phyloP scores from a whole-genome alignment of 2,797 vertebrate species.

The Sebastes oblongus region DNA sequence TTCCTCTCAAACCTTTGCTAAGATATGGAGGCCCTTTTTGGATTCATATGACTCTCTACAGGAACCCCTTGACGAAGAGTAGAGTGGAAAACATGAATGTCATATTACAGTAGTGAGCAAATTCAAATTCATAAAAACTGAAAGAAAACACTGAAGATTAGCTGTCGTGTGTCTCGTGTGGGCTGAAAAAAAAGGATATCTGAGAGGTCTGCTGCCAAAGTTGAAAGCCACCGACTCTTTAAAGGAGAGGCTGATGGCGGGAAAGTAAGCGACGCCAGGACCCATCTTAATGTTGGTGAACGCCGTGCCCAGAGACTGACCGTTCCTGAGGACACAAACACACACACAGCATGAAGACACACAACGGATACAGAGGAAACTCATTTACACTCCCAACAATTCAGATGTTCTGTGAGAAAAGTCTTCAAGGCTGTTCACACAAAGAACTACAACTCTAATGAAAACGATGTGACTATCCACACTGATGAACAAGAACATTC shows the following conservation, averaged over 20 bases:
- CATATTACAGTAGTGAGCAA: too few species aligned
- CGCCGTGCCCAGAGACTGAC: constrained; percentile 91
- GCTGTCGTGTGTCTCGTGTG: neutral
- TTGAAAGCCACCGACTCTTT: constrained; percentile 99
- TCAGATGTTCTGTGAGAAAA: neutral
- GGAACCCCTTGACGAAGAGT: too few species aligned
- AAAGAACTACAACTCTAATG: too few species aligned
- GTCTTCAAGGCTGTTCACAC: neutral
- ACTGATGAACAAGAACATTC: too few species aligned
- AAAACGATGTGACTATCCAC: too few species aligned
- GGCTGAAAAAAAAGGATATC: constrained; percentile 88
- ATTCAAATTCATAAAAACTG: too few species aligned
- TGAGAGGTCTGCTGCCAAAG: constrained; percentile 94
- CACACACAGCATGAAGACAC: neutral
- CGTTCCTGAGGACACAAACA: constrained; percentile 83
- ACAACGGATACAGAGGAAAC: neutral
- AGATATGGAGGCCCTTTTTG: too few species aligned
- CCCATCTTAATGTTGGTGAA: constrained; percentile 93
- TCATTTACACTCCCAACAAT: neutral
- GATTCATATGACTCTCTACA: too few species aligned
- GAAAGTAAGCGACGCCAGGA: constrained; percentile 94
- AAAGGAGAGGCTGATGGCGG: constrained; percentile 97
- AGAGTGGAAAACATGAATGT: too few species aligned
- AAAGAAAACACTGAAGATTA: neutral
- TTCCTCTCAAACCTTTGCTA: too few species aligned